Evolutionary conservation across 2,113 vertebrate species (phyloP), one percentile per base, ranked within the genome.

Genomic region (Coturnix japonica): DNA sequence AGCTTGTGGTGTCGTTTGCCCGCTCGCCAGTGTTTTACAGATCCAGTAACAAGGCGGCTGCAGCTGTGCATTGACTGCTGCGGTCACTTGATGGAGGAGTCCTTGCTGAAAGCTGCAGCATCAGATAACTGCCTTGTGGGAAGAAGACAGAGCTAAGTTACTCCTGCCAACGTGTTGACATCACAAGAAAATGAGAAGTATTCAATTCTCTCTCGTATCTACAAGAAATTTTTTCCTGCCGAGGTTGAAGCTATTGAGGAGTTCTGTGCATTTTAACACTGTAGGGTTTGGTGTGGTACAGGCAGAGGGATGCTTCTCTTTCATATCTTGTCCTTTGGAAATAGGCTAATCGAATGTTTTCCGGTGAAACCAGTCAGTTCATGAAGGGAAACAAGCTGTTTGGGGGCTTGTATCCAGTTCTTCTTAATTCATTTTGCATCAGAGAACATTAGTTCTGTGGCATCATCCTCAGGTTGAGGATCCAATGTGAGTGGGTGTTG

Each of bases 311-410:
- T 66, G 64, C 25, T 84, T 91, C 78, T 91, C 60, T 82, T 93
- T 91, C 37, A 7, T 70, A 72, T 91, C 94, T 80, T 77, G 67
- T 85, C 75, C 46, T 47, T 71, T 35, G 71, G 87, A 94, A 94
- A 67, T 28, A 63, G 72, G 78, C 67, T 94, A 89, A 93, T 94
- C 89, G 93, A 77, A 89, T 56, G 88, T 90, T 90, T 95, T 87
- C 86, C 83, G 89, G 69, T 94, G 92, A 93, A 31, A 85, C 76
- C 78, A 81, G 79, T 90, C 86, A 73, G 46, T 46, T 89, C 78
- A 66, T 94, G 74, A 80, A 82, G 67, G 43, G 54, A 95, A 96
- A 85, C 72, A 91, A 77, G 66, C 37, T 49, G 70, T 39, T 66
- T 8, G 84, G 65, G 81, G 86, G 91, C 84, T 90, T 87, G 33